Evolutionary conservation across 2,797 vertebrate genomes (phyloP).

Genomic region (Sphenopsis melanotis): DNA sequence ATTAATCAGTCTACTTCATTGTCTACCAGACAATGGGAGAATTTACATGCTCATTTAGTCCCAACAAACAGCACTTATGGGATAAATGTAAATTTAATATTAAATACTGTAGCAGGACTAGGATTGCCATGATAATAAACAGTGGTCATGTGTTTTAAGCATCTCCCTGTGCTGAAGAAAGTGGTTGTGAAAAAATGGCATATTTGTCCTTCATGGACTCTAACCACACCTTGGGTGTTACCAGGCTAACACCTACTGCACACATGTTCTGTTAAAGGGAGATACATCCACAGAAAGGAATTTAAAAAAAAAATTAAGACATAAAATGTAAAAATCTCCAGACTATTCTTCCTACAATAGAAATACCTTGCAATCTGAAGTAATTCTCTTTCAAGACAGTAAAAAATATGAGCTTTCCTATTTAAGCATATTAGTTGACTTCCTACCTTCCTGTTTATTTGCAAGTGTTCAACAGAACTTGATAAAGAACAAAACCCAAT

Average conservation of each 20-base stretch:
- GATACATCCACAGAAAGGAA: background rate
- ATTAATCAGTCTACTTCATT: background rate
- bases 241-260: background rate
- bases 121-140: background rate
- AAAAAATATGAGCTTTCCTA: background rate
- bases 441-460: background rate
- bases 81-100: background rate
- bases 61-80: background rate
- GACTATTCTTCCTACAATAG: background rate
- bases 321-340: background rate
- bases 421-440: background rate
- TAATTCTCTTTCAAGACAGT: background rate
- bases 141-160: background rate
- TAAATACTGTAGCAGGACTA: background rate
- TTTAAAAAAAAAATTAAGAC: rapidly evolving
- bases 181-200: background rate
- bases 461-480: background rate
- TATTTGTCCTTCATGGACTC: background rate
- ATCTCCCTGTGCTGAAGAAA: background rate
- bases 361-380: background rate
- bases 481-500: background rate
- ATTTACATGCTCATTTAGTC: background rate
- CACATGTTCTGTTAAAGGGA: background rate
- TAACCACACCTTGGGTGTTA: background rate
- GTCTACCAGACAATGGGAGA: background rate